Conservation (phyloP, 2,113 vertebrate genomes). For the Antechinus flavipes region DNA sequence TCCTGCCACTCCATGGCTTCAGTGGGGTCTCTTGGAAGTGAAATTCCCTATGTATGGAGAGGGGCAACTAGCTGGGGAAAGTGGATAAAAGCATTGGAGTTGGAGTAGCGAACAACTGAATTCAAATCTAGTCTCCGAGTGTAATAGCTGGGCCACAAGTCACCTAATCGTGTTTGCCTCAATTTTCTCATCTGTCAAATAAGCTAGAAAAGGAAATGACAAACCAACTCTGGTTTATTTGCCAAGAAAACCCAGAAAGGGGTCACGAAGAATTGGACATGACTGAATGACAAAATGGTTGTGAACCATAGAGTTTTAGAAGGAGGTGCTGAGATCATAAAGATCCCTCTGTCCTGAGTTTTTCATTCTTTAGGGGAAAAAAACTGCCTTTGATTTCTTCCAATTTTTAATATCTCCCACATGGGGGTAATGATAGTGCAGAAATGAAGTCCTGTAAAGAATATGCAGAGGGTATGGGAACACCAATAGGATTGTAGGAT, state of each 20-base stretch:
- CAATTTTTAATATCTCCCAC: not conserved
- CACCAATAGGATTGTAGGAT: not conserved
- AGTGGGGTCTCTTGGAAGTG: too few relatives aligned
- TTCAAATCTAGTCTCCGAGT: too few relatives aligned
- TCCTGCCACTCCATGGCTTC: too few relatives aligned
- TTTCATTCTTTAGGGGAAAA: not conserved
- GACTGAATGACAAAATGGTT: not conserved
- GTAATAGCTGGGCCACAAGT: too few relatives aligned
- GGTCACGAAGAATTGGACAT: not conserved
- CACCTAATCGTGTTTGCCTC: too few relatives aligned
- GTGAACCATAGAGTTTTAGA: not conserved
- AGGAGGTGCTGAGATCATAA: not conserved
- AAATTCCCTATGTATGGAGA: too few relatives aligned
- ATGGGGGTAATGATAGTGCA: not conserved
- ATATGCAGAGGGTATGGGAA: not conserved
- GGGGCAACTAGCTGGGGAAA: too few relatives aligned
- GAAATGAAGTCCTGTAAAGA: not conserved
- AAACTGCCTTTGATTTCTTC: not conserved
- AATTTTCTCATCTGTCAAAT: too few relatives aligned
- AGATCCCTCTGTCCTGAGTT: not conserved
- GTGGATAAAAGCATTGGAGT: too few relatives aligned
- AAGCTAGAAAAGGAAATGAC: not conserved
- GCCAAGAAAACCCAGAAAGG: not conserved
- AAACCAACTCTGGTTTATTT: not conserved
- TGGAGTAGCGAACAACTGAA: too few relatives aligned